Base-by-base conservation (phyloP, 2,797 vertebrate species). In the Benthosema pterotum region DNA sequence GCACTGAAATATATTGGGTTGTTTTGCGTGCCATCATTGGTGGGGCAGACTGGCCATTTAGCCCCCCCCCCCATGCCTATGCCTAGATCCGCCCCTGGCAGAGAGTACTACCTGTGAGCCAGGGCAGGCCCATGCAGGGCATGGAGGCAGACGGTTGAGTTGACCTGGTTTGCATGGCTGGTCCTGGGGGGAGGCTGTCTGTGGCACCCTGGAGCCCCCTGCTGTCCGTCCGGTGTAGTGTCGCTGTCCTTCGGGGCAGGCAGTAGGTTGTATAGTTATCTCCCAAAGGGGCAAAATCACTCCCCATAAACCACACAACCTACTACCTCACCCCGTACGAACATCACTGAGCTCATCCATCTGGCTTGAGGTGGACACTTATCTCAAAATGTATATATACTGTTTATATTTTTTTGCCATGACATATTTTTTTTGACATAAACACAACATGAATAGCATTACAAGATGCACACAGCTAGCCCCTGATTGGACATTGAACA, bases 291-390 rank as follows among this genome's bases (percentile, higher is more conserved):
- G 96, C 91, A 94, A 96, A 96, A 97, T 96, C 94, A 95, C 96
- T 94, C 94, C 97, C 98, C 97, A 96, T 94, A 99, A 99, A 99
- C 97, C 96, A 99, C 96, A 99, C 97, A 99, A 99, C 97, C 97
- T 98, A 99, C 97, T 98, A 99, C 97, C 98, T 99, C 98, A 99
- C 91, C 95, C 92, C 75, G 91, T 91, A 72, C 86, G 91, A 91
- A 91, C 92, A 93, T 78, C 89, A 91, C 61, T 69, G 61, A 61
- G 52, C 14, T n/a, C n/a, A n/a, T n/a, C n/a, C n/a, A n/a, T n/a
- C n/a, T n/a, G n/a, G n/a, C n/a, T n/a, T n/a, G 46, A 14, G 48
- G 15, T 0, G 68, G 57, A 38, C 15, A 22, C 28, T 46, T 9
- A 65, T 69, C 63, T 65, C 69, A 46, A 19, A 13, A 57, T 12